These are phyloP conservation scores for Galagoides demidoff DNA, from an alignment of 2,797 vertebrate genomes.

Conservation along the genomic window DNA sequence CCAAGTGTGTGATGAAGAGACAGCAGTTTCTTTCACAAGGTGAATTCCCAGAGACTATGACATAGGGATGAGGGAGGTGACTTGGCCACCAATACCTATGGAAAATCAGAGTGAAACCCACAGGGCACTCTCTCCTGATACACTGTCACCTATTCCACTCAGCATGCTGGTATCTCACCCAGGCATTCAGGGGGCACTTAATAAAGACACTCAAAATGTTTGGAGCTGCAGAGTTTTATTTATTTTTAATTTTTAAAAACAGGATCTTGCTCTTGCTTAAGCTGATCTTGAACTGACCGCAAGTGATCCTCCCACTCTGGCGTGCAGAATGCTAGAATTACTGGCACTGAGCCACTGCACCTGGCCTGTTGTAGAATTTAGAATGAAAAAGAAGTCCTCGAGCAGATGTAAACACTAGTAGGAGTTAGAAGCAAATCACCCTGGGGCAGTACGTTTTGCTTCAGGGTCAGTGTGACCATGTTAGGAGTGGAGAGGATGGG, in stretches of 20 bases:
- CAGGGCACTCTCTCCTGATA: background rate
- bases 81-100: background rate
- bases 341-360: too few relatives aligned
- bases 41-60: conserved; percentile 18
- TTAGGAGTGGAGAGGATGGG: background rate
- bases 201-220: background rate
- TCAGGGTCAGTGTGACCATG: background rate
- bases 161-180: background rate
- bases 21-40: background rate
- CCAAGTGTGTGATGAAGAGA: background rate
- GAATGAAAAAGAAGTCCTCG: background rate
- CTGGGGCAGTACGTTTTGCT: background rate
- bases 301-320: background rate
- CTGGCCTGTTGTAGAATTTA: background rate
- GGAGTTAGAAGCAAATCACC: background rate
- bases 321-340: background rate
- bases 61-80: background rate
- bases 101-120: conserved; percentile 46
- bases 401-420: background rate
- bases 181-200: background rate
- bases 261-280: background rate
- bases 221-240: background rate
- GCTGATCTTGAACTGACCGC: background rate
- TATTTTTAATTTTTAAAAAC: background rate
- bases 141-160: background rate